A percentile compares a stretch with the other conserved stretches of the same genome.
phyloP scores from a whole-genome alignment of 2,888 invertebrate species.

The Acleris holmiana region DNA sequence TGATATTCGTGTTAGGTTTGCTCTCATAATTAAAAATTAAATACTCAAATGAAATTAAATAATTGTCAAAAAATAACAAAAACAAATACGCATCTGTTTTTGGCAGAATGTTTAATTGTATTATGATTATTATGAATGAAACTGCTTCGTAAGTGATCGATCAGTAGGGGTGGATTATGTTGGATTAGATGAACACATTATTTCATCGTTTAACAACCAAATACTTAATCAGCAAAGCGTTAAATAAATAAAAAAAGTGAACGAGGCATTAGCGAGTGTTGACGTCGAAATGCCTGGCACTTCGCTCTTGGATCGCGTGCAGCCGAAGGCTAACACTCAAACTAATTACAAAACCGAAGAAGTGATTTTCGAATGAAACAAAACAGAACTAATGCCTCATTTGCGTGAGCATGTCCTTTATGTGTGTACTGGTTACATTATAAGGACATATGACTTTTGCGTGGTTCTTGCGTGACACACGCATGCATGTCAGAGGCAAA shows the following conservation, averaged over 20 bases:
- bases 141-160: too few relatives aligned
- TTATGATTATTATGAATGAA: too few relatives aligned
- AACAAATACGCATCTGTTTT: too few relatives aligned
- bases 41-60: too few relatives aligned
- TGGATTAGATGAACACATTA: too few relatives aligned
- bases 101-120: too few relatives aligned
- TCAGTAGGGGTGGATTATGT: too few relatives aligned
- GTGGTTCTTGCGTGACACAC: conserved; percentile 3
- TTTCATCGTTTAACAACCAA: background rate
- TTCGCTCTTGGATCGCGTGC: conserved; percentile 19
- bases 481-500: background rate
- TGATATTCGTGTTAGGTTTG: too few relatives aligned
- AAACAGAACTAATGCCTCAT: conserved; percentile 14
- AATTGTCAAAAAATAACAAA: too few relatives aligned
- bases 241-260: background rate
- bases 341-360: conserved; percentile 18
- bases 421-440: conserved; percentile 8
- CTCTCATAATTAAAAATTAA: too few relatives aligned
- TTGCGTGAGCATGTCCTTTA: conserved; percentile 24
- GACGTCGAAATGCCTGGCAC: conserved; percentile 13
- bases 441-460: conserved; percentile 5
- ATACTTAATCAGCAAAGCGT: background rate
- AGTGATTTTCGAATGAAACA: conserved; percentile 17
- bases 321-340: conserved; percentile 11
- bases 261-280: conserved; percentile 11